Evolutionary conservation across 2,113 vertebrate species (phyloP), one percentile per base, ranked within the genome.

Genomic region (Pollimyrus isidori): DNA sequence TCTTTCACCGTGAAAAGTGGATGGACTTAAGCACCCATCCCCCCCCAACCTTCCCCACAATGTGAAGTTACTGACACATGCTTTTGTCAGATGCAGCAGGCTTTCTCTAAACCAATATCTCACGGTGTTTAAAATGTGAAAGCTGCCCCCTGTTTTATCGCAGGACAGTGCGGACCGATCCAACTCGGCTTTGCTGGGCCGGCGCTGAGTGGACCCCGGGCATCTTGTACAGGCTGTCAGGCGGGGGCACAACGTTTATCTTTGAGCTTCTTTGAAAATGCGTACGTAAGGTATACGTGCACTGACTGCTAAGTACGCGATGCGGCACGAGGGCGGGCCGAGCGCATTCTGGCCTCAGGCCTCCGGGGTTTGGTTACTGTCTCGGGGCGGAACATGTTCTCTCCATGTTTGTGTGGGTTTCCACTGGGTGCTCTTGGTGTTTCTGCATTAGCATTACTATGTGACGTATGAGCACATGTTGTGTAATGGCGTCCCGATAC

Each of bases 1-100:
- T 88, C 88, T 76, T 45, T 88, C 69, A 73, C 30, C 35, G 88
- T 56, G 73, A 82, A 83, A 69, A 56, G 30, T 35, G 73, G 62
- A 15, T 42, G 88, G 49, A 89, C 53, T 76, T 56, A 17, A 82
- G 23, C 21, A 3, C 69, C 69, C 7, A 26, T 4, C 58, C 42
- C 86, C 86, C 30, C 26, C 21, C 73, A 82, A 11, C 73, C 52
- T 82, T 48, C 80, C 53, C 73, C 35, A 26, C 76, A 56, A 82
- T 39, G 49, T 73, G 48, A 21, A 83, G 80, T 83, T 23, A 46
- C 58, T 49, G 23, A 50, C 50, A 50, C 83, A 53, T 35, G 50
- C 48, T 87, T 87, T 87, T 87, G 50, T 86, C 83, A 86, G 48
- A 86, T 86, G 45, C 83, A 30, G n/a, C 1, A 17, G 50, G n/a